These are phyloP conservation scores for Perca schrenkii DNA, from an alignment of 2,113 vertebrate genomes.

Conservation along the genomic window DNA sequence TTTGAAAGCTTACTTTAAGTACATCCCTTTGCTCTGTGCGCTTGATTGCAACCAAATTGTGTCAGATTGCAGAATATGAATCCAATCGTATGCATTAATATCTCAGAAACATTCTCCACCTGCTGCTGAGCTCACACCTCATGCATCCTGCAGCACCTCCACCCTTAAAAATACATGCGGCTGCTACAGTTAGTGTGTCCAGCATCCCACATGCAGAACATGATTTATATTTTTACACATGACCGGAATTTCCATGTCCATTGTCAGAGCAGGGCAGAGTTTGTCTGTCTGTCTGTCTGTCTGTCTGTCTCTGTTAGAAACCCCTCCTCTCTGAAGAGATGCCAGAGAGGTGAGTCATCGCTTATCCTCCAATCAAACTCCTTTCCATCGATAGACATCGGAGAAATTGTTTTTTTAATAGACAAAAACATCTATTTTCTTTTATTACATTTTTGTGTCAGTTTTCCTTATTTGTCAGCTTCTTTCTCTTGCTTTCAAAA, in stretches of 20 bases:
- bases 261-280: conserved; percentile 14
- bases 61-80: background rate
- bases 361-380: conserved; percentile 9
- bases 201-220: conserved; percentile 10
- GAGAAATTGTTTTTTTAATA: background rate
- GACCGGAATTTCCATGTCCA: conserved; percentile 39
- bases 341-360: conserved; percentile 44
- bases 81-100: background rate
- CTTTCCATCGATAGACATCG: conserved; percentile 10
- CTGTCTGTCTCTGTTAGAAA: too few relatives aligned
- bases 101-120: background rate
- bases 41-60: background rate
- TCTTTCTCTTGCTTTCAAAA: conserved; percentile 5
- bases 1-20: conserved; percentile 14
- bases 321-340: conserved; percentile 15
- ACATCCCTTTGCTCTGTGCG: background rate
- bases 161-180: conserved; percentile 17
- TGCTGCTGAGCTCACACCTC: background rate
- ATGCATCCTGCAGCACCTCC: background rate
- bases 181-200: conserved; percentile 19
- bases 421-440: background rate
- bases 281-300: too few relatives aligned
- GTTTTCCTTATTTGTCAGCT: background rate
- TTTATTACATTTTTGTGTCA: background rate
- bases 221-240: conserved; percentile 46